These are phyloP conservation scores for Mythimna loreyi DNA, from an alignment of 2,888 invertebrate genomes.

Conservation along the genomic window DNA sequence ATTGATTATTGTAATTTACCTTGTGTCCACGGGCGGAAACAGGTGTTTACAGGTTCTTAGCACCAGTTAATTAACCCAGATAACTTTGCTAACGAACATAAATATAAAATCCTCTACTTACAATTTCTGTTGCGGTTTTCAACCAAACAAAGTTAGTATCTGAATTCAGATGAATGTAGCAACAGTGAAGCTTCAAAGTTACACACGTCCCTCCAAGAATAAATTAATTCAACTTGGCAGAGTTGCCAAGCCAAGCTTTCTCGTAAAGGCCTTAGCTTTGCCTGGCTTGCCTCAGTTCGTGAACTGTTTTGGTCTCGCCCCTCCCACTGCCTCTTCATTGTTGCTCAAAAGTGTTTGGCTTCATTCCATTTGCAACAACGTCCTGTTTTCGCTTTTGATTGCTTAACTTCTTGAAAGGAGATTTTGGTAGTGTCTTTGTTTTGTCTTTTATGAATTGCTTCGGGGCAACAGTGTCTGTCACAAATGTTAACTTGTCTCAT, in stretches of 20 bases:
- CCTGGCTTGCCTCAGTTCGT: slow-evolving; percentile 31
- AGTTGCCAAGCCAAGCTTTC: slow-evolving; percentile 57
- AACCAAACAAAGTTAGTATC: slow-evolving; percentile 23
- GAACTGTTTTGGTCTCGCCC: slow-evolving; percentile 22
- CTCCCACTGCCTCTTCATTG: slow-evolving; percentile 31
- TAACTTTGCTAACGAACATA: slow-evolving; percentile 17
- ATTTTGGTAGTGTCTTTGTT: slow-evolving; percentile 16
- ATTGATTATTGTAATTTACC: not conserved
- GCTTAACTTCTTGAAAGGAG: slow-evolving; percentile 21
- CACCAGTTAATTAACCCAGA: slow-evolving; percentile 9
- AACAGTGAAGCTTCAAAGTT: slow-evolving; percentile 34
- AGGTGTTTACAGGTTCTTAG: not conserved
- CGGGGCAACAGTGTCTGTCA: slow-evolving; percentile 14
- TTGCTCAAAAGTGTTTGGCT: slow-evolving; percentile 37
- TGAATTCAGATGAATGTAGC: slow-evolving; percentile 28
- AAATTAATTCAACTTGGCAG: slow-evolving; percentile 59
- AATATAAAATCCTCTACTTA: slow-evolving; percentile 18
- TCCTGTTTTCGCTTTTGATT: slow-evolving; percentile 30
- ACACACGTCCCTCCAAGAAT: slow-evolving; percentile 34
- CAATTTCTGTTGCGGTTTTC: slow-evolving; percentile 19
- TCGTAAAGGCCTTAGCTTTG: slow-evolving; percentile 40
- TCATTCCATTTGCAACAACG: slow-evolving; percentile 38
- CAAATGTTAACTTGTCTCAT: slow-evolving; percentile 6
- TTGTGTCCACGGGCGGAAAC: not conserved
- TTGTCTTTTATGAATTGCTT: slow-evolving; percentile 16